Evolutionary conservation across 2,113 vertebrate species (phyloP), one percentile per base, ranked within the genome.

Genomic region (Oncorhynchus clarkii): DNA sequence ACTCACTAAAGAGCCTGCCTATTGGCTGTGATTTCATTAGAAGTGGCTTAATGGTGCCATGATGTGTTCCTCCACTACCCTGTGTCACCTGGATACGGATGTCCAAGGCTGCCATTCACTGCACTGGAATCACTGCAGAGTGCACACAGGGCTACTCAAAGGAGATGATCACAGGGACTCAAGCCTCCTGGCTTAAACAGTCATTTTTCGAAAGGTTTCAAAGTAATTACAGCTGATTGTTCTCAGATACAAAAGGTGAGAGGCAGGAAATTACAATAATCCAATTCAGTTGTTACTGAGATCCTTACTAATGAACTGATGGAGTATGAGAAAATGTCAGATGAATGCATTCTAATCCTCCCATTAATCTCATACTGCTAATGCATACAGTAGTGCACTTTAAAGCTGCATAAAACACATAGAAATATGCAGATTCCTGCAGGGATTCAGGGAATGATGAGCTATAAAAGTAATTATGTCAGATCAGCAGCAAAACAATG

Each of bases 11-110:
- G 78, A 80, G 84, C 71, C 88, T 78, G 74, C 70, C 67, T 84
- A 71, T 84, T 89, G 81, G 74, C 85, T 84, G 80, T 93, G 91
- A 93, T 89, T 86, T 92, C 89, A 92, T 91, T 87, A 88, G 88
- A 92, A 88, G 87, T 93, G 92, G 90, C 92, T 90, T 93, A 91
- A 91, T 92, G 89, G 92, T 93, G 91, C 88, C 91, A 90, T 85
- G 87, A 85, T 89, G 85, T 85, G 82, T 91, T 75, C 86, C 79
- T 84, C 77, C 75, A 75, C 74, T 78, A 75, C 27, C 73, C 59
- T 84, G 49, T 75, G 71, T 76, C 78, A 80, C 82, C 78, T 84
- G 75, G 73, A 74, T 67, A 76, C 27, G 48, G 73, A 78, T 67
- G 74, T 80, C 66, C 59, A 27, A 54, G 70, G 48, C 49, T 72